Conservation (phyloP, 2,888 invertebrate species). For the Nematopogon swammerdamellus region DNA sequence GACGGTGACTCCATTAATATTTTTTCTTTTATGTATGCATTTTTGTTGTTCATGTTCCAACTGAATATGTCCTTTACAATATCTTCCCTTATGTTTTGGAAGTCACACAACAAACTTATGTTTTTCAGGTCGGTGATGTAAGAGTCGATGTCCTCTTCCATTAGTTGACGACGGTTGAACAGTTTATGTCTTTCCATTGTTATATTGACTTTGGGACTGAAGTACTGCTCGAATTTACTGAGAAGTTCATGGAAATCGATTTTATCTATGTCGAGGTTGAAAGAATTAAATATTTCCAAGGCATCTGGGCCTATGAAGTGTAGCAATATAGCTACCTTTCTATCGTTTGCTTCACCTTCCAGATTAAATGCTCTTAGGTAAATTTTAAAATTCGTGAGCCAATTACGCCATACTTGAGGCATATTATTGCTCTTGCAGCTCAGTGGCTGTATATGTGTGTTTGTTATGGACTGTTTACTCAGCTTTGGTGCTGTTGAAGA, state of each 20-base stretch:
- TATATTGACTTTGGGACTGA: slow-evolving; percentile 8
- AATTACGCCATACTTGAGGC: no score
- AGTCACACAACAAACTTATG: slow-evolving; percentile 4
- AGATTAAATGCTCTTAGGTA: neutral
- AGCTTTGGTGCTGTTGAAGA: no score
- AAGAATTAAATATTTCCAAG: slow-evolving; percentile 7
- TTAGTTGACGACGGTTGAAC: slow-evolving; percentile 6
- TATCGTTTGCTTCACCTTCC: neutral
- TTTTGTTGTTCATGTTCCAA: neutral
- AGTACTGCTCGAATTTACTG: slow-evolving; percentile 5
- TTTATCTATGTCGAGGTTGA: slow-evolving; percentile 5
- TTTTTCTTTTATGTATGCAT: neutral
- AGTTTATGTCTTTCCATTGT: slow-evolving; percentile 11
- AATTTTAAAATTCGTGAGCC: neutral
- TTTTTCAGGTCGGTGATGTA: no score
- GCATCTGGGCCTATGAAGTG: slow-evolving; percentile 3
- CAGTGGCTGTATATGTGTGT: no score
- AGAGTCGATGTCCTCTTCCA: no score
- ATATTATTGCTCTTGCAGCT: no score
- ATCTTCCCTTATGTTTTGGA: neutral
- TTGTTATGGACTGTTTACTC: no score
- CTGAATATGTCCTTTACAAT: no score
- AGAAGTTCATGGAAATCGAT: slow-evolving; percentile 2
- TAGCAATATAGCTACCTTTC: neutral
- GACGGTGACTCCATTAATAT: neutral